Percentiles rank a stretch among this genome's conserved stretches.
Evolutionary conservation across 2,113 vertebrate species (phyloP).

Genomic region (Lipotes vexillifer): DNA sequence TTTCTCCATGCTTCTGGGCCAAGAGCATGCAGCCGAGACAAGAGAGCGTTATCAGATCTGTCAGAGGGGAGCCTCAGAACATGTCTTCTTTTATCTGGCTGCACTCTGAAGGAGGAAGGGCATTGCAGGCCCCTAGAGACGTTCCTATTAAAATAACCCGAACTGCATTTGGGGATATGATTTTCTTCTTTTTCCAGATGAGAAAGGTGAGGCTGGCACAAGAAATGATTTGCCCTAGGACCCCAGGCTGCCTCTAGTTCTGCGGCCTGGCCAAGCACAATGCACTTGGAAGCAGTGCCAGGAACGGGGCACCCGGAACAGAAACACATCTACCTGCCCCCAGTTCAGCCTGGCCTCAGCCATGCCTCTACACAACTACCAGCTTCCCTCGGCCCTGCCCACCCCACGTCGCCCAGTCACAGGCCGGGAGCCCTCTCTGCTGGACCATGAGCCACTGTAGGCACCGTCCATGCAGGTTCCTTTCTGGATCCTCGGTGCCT

Average conservation of each 20-base stretch:
- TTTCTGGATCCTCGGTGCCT: not conserved
- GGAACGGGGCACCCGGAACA: not conserved
- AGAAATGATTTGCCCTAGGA: not conserved
- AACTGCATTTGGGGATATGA: not conserved
- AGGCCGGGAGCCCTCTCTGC: not conserved
- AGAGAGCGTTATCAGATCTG: fast-evolving
- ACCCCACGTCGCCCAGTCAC: too few species aligned
- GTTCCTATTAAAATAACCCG: not conserved
- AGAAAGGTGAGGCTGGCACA: not conserved
- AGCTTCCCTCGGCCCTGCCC: not conserved
- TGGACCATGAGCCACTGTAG: not conserved
- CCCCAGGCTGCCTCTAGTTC: not conserved
- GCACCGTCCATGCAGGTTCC: not conserved
- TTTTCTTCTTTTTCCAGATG: not conserved
- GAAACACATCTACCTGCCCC: not conserved
- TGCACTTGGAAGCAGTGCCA: not conserved
- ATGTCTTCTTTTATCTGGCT: not conserved
- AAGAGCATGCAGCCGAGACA: not conserved
- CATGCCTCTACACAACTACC: not conserved
- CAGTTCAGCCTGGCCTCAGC: not conserved
- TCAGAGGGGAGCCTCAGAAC: not conserved
- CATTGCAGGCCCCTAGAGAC: not conserved
- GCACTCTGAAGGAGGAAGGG: not conserved
- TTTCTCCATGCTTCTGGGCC: not conserved
- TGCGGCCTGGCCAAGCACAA: not conserved